These are phyloP conservation scores for Gorilla gorilla DNA, from an alignment of 2,113 vertebrate species.

Conservation along the genomic window DNA sequence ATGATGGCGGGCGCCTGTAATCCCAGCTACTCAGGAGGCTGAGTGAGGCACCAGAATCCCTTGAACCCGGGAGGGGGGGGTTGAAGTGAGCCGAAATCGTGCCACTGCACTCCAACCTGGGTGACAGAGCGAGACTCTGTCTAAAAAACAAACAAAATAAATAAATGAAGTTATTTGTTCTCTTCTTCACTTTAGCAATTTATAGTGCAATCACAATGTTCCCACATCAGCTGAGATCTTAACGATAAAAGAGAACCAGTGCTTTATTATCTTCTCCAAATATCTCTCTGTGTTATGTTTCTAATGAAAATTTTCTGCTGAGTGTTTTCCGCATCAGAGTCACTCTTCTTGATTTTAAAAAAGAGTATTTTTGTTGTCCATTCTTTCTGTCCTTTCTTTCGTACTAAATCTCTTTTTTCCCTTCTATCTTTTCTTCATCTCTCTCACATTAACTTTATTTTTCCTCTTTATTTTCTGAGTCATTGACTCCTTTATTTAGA, in stretches of 20 bases:
- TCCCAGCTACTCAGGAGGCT: too few species aligned
- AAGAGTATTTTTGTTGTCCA: neutral
- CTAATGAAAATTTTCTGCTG: neutral
- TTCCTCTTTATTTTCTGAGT: neutral
- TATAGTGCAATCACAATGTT: neutral
- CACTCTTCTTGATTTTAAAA: neutral
- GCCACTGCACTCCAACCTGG: too few species aligned
- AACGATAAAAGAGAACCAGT: neutral
- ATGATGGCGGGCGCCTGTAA: too few species aligned
- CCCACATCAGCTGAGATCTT: neutral
- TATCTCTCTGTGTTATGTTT: neutral
- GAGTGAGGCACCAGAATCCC: too few species aligned
- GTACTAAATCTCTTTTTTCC: neutral
- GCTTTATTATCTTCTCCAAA: slow-evolving; percentile 8
- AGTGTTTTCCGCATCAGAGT: neutral
- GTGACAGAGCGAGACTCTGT: too few species aligned
- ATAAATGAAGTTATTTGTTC: neutral
- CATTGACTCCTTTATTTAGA: neutral
- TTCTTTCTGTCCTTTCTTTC: neutral
- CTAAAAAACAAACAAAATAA: too few species aligned
- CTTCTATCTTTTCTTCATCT: neutral
- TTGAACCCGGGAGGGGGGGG: too few species aligned
- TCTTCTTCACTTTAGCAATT: neutral
- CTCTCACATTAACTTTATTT: neutral
- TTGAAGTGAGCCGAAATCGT: too few species aligned